Evolutionary conservation across 2,113 vertebrate species (phyloP), one percentile per base, ranked within the genome.

Genomic region (Butorides virescens): DNA sequence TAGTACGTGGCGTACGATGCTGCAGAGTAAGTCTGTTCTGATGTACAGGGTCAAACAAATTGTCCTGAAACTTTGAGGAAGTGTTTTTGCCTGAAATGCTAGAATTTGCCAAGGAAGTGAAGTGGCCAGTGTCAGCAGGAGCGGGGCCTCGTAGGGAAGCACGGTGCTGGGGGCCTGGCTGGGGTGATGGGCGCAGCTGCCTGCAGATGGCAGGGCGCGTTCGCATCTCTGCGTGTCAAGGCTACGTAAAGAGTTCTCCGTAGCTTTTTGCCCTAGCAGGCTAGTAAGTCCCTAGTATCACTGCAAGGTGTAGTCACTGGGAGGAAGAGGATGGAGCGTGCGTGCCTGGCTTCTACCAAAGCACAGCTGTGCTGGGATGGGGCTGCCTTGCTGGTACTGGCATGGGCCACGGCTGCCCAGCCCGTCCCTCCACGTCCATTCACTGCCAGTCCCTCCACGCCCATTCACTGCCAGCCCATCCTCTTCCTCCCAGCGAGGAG

Each of bases 151-250:
- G 15, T 44, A 44, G 42, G 42, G 13, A 39, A 73, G 55, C 77
- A 0, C 11, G 15, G 10, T 6, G 36, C 39, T 36, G 36, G 1
- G 42, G 42, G 42, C 42, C 42, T 15, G 42, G 42, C 42, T 44
- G 42, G 42, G 42, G 14, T 44, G 42, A 44, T 44, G 14, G 42
- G 42, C 42, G 42, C 1, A 3, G 36, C 29, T 22, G 16, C 96
- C 98, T 76, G 89, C 11, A 97, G 97, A 55, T 97, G 97, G 96
- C 94, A 68, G 84, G 19, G 19, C 1, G 20, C 4, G 20, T 67
- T 70, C 65, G 63, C n/a, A 8, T 17, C 65, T 79, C 2, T 26
- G 10, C 26, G 0, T 4, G 13, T 26, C 30, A 58, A 16, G 23
- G 36, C 44, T 9, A 2, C 27, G 4, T 2, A 39, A 70, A 11